Base-by-base conservation (phyloP, 2,113 vertebrate species). In the Psittacula cyanocephala region DNA sequence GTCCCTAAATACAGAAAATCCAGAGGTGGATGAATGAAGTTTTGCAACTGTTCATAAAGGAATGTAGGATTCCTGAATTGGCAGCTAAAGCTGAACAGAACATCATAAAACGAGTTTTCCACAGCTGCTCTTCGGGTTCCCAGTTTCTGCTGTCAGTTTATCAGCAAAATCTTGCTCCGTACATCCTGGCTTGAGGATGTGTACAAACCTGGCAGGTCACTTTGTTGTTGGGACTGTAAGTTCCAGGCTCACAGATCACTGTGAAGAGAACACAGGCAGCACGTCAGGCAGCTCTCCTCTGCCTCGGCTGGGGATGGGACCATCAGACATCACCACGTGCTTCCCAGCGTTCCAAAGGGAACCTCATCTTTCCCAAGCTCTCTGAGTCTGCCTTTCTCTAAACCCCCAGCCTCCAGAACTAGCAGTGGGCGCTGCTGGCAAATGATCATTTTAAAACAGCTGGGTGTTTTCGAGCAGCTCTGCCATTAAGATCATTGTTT, bases 181-280 rank as follows among this genome's bases (percentile, higher is more conserved):
- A 98, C 39, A 20, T 14, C 33, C 57, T 81, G 77, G 64, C 69
- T 57, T 6, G 67, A 63, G 94, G 41, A 11, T 81, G 88, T 27
- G 67, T 5, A 64, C 98, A 98, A 31, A 43, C 46, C 93, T 78
- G 74, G 91, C 98, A 98, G 28, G 76, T 95, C 86, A 97, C 92
- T 13, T 91, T 81, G 19, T 93, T 83, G 89, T 95, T 91, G 28
- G 98, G 96, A 46, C 97, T 98, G 79, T 97, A 98, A n/a, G 95
- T 98, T 67, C 97, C 95, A 11, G 98, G 98, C 55, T 87, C 84
- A 60, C 98, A 98, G 77, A 97, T 97, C 92, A 98, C 98, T 98
- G 98, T 11, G 53, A 81, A 96, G 46, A 90, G 96, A 98, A 91
- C 25, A 93, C 18, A 93, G 39, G 9, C 3, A 25, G 41, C 0